Conservation (phyloP, 2,888 invertebrate species). For the Prionchulus punctatus region DNA sequence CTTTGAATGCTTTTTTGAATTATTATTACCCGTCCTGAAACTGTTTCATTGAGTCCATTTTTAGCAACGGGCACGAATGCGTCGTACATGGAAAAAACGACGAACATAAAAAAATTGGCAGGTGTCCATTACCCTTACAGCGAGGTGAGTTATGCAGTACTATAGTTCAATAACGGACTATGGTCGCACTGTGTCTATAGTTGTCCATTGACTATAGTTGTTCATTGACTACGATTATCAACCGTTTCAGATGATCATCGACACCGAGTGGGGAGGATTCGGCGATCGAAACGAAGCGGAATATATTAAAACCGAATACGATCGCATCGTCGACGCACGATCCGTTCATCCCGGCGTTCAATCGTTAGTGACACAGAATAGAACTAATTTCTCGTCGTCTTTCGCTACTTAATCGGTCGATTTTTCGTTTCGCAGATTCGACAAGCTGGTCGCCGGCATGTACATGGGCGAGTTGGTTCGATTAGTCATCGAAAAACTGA, state of each 20-base stretch:
- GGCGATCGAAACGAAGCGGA: slow-evolving; percentile 74
- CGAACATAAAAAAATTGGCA: slow-evolving; percentile 62
- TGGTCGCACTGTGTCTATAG: no score
- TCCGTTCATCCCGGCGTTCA: slow-evolving; percentile 60
- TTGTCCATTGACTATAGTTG: neutral
- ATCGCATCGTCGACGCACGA: slow-evolving; percentile 60
- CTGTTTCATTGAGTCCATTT: slow-evolving; percentile 8
- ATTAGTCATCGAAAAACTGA: slow-evolving; percentile 61
- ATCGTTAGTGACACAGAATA: slow-evolving; percentile 44
- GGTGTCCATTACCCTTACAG: slow-evolving; percentile 41
- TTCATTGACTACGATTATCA: neutral
- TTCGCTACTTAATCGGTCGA: neutral
- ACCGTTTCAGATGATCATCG: slow-evolving; percentile 55
- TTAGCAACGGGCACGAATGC: slow-evolving; percentile 74
- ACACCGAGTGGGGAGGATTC: slow-evolving; percentile 93
- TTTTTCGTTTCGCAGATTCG: slow-evolving; percentile 45
- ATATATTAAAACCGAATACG: slow-evolving; percentile 55
- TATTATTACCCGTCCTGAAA: neutral
- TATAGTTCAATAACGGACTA: no score
- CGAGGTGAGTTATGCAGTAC: slow-evolving; percentile 23
- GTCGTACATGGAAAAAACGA: slow-evolving; percentile 73
- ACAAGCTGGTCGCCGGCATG: slow-evolving; percentile 97
- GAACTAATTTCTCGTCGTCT: neutral
- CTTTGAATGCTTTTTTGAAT: neutral
- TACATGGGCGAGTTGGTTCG: slow-evolving; percentile 90